Conservation (phyloP, 1,140 invertebrate genomes). For the Nasonia longicornis region DNA sequence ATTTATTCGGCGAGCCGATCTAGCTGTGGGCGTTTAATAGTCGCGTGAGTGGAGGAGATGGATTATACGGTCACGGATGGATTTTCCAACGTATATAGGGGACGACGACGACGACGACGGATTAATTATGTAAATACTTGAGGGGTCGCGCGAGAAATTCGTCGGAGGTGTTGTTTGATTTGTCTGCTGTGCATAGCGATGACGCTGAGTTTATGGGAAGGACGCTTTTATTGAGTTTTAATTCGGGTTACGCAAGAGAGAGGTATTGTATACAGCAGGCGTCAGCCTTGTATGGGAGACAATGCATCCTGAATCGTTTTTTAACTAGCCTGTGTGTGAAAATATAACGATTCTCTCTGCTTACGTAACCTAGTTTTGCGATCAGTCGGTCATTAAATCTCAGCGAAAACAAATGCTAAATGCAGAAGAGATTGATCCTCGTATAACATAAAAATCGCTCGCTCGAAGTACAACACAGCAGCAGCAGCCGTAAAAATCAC, state of each 20-base stretch:
- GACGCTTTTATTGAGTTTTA: background rate
- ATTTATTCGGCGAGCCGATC: background rate
- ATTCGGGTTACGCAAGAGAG: background rate
- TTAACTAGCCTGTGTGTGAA: background rate
- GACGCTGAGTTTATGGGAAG: too few species aligned
- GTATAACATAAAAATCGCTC: too few species aligned
- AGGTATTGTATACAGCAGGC: background rate
- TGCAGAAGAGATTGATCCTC: too few species aligned
- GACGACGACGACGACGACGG: background rate
- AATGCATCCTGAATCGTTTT: background rate
- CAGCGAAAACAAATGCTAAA: too few species aligned
- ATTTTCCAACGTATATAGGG: background rate
- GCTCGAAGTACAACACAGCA: too few species aligned
- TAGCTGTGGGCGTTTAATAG: background rate
- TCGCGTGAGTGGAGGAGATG: background rate
- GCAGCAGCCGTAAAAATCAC: too few species aligned
- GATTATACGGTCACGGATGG: background rate
- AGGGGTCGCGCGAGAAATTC: background rate
- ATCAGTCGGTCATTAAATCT: too few species aligned
- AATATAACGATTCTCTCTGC: background rate
- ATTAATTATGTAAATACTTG: constrained; percentile 27
- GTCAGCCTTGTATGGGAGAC: background rate
- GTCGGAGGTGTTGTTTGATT: background rate
- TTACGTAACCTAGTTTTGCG: background rate
- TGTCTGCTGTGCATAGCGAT: background rate